Percentiles rank a stretch among this genome's conserved stretches.
phyloP scores from a whole-genome alignment of 2,888 invertebrate species.

The Dolichomitus sp. region DNA sequence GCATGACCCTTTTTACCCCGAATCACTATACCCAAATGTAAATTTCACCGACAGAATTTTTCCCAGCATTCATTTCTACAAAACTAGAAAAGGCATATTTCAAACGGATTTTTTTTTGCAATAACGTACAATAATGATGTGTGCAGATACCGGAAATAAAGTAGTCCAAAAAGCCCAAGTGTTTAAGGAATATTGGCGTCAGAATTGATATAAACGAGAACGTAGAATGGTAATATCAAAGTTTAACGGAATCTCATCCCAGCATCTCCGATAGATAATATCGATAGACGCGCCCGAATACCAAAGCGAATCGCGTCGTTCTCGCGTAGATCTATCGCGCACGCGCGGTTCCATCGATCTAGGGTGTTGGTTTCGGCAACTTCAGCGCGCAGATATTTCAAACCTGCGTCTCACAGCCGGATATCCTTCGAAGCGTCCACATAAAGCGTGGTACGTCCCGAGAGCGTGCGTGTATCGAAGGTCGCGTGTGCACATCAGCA shows the following conservation, averaged over 20 bases:
- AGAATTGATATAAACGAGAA: background rate
- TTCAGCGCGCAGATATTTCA: slow-evolving; percentile 8
- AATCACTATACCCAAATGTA: too few species aligned
- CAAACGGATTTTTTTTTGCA: too few species aligned
- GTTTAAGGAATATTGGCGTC: background rate
- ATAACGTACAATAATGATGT: too few species aligned
- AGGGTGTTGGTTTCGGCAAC: background rate
- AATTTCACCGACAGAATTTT: too few species aligned
- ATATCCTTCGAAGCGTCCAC: background rate
- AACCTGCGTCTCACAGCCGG: slow-evolving; percentile 14
- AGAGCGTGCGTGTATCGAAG: background rate
- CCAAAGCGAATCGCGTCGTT: background rate
- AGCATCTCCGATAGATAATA: background rate
- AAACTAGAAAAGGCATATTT: too few species aligned
- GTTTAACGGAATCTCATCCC: background rate
- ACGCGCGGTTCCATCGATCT: background rate
- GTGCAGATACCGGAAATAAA: too few species aligned
- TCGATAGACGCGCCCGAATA: background rate
- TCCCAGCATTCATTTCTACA: too few species aligned
- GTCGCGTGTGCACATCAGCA: background rate
- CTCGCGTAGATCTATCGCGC: slow-evolving; percentile 2
- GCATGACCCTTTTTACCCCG: too few species aligned
- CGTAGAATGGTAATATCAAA: background rate
- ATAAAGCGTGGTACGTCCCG: background rate
- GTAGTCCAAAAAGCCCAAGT: too few species aligned